Percentiles rank a stretch among this genome's conserved stretches.
These are phyloP conservation scores for Hecatera dysodea DNA, from an alignment of 2,888 invertebrate species.

Conservation along the genomic window DNA sequence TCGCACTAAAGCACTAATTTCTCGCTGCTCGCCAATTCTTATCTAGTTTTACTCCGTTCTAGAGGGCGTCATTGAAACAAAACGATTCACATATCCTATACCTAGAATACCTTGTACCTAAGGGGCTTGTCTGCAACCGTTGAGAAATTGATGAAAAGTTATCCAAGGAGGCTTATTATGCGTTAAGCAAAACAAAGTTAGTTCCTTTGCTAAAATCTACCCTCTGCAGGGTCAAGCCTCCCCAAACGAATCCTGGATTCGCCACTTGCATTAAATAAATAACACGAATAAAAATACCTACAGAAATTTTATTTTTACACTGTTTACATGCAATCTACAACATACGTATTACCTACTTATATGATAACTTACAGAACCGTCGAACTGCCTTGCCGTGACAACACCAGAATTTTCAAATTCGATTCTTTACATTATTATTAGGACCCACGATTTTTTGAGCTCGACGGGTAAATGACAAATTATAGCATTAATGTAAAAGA, in stretches of 20 bases:
- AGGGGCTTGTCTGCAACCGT: too few species aligned
- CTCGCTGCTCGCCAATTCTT: too few species aligned
- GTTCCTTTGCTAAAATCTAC: too few species aligned
- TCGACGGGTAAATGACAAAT: neutral
- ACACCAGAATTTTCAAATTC: slow-evolving; percentile 26
- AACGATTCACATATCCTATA: too few species aligned
- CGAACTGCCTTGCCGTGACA: neutral
- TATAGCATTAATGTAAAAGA: neutral
- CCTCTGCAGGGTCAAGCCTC: too few species aligned
- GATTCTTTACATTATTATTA: slow-evolving; percentile 21
- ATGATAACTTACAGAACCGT: slow-evolving; percentile 20
- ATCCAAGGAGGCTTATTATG: too few species aligned
- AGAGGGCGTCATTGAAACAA: too few species aligned
- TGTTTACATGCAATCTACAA: slow-evolving; percentile 31
- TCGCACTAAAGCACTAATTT: too few species aligned
- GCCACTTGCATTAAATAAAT: slow-evolving; percentile 39
- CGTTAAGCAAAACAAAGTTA: too few species aligned
- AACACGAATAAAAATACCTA: slow-evolving; percentile 40
- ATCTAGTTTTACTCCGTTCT: neutral
- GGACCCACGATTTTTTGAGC: slow-evolving; percentile 10
- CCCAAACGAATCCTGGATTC: too few species aligned
- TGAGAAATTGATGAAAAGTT: too few species aligned
- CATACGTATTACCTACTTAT: slow-evolving; percentile 23
- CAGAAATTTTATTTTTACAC: slow-evolving; percentile 6
- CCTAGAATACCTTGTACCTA: too few species aligned